Conservation (phyloP, 2,797 vertebrate genomes). For the Columba guinea region DNA sequence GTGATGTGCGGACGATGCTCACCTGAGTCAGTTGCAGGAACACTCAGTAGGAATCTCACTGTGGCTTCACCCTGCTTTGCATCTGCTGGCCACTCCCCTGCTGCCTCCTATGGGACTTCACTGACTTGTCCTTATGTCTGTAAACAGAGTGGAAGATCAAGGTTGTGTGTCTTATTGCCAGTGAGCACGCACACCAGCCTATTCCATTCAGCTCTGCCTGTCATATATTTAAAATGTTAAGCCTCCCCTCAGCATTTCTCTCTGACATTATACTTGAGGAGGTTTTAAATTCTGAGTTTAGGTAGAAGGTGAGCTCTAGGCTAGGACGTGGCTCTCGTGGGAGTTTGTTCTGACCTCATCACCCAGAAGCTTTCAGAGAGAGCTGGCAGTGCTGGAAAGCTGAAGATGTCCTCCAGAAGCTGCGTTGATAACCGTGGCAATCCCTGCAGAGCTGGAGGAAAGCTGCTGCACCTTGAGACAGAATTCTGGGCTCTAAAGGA, state of each 20-base stretch:
- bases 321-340: too few species aligned
- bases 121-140: background rate
- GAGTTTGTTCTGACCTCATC: background rate
- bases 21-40: background rate
- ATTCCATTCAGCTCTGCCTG: background rate
- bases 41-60: accelerated
- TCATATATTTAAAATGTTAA: background rate
- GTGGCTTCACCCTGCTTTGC: background rate
- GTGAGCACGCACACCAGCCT: background rate
- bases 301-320: background rate
- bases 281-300: background rate
- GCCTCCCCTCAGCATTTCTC: background rate
- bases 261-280: background rate
- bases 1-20: background rate
- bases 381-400: background rate
- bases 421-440: accelerated
- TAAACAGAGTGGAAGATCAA: background rate
- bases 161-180: background rate
- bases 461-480: background rate
- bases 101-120: background rate
- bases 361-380: background rate
- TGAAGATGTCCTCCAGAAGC: background rate
- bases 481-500: too few species aligned
- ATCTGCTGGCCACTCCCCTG: background rate
- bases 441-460: background rate